These are phyloP conservation scores for Lepus europaeus DNA, from an alignment of 2,113 vertebrate species.

Conservation along the genomic window DNA sequence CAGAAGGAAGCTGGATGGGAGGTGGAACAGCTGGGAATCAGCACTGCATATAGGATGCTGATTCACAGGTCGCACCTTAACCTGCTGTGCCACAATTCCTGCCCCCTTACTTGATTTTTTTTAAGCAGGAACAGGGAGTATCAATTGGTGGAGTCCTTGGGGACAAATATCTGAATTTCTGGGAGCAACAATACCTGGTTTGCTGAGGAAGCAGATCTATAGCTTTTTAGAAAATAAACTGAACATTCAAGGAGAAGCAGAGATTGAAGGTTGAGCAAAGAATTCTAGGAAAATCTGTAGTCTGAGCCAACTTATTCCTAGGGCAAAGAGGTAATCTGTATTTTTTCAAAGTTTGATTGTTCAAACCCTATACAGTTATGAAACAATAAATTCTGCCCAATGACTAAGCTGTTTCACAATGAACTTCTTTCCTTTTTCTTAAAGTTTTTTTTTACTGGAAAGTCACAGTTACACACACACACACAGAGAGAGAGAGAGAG, in stretches of 20 bases:
- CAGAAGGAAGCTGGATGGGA: no score
- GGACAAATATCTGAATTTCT: background rate
- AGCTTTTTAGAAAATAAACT: background rate
- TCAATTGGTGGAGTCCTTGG: background rate
- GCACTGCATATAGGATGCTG: no score
- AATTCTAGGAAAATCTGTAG: background rate
- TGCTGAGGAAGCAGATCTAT: background rate
- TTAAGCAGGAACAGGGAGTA: background rate
- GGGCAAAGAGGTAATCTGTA: background rate
- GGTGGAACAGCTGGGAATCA: no score
- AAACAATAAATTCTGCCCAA: background rate
- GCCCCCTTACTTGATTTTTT: no score
- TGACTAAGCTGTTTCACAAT: background rate
- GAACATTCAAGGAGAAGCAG: background rate
- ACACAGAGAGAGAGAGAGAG: no score
- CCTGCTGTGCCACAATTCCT: no score
- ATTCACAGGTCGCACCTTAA: no score
- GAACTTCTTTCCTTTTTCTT: background rate
- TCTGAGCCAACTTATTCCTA: background rate
- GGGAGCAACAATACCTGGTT: no score
- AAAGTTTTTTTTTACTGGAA: no score
- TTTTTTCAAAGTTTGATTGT: background rate
- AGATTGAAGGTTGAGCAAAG: background rate
- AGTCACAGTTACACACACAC: no score
- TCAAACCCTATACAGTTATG: background rate